Evolutionary conservation across 2,888 invertebrate species (phyloP), one percentile per base, ranked within the genome.

Genomic region (Troglohyphantes excavatus): DNA sequence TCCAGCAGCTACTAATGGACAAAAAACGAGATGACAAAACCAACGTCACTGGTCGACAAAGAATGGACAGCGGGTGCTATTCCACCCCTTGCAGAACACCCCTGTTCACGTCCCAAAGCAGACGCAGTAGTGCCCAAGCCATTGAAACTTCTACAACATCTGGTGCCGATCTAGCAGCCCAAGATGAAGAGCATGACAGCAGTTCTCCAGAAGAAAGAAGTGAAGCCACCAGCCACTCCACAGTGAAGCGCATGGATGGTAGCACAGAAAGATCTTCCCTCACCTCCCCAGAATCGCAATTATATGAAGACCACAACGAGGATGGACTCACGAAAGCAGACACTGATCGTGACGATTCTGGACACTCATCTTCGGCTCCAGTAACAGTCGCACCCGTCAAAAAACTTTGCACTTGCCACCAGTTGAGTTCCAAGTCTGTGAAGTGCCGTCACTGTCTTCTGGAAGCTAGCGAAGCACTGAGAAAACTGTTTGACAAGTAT

Each of bases 31-130:
- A 90, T 7, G 90, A n/a, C n/a, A n/a, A n/a, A n/a, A n/a, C n/a
- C n/a, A n/a, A n/a, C n/a, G n/a, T n/a, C n/a, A n/a, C n/a, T n/a
- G n/a, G n/a, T n/a, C n/a, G n/a, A n/a, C n/a, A 90, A 33, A 46
- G 21, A 65, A n/a, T 59, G 13, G 91, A 91, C 63, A 91, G 91
- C 26, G 91, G 91, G 3, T 91, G 86, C 43, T 91, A 75, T 33
- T 73, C 90, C 13, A 90, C 90, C 53, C 85, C 85, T 46, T 73
- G 82, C 17, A 67, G 87, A 53, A 87, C 90, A 5, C 83, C 87
- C 17, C 63, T 78, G 11, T 67, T 79, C 11, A 72, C 13, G 39
- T 1, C 78, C 13, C 87, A 46, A 23, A 89, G 84, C 43, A 46
- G 85, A 43, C 65, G 85, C 7, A 84, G 65, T 23, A 88, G 88